Evolutionary conservation across 2,797 vertebrate species (phyloP), one percentile per base, ranked within the genome.

Genomic region (Echeneis naucrates): DNA sequence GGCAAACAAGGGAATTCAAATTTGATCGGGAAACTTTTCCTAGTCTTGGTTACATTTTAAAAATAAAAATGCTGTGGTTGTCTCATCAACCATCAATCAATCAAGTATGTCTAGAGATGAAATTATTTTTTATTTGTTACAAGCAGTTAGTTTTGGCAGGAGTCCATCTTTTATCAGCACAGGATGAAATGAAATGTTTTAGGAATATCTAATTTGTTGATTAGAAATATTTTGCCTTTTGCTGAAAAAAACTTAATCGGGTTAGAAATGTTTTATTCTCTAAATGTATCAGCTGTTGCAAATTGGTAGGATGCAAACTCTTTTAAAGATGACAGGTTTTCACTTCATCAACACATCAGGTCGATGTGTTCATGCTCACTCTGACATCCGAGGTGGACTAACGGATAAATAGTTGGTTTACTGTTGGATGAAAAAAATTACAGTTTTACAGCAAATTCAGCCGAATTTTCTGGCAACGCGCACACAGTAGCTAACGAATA

Each of bases 41-140:
- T 57, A 4, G 10, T 59, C 24, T 30, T 59, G 56, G 23, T 44
- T 27, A 59, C 59, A 59, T 44, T 30, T 59, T 59, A 30, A 59
- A 40, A n/a, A n/a, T n/a, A n/a, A n/a, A n/a, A n/a, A 14, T 37
- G 53, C 35, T 17, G 13, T 19, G 37, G 27, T 8, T 23, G 8
- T 58, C 37, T 42, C 37, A 19, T 42, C 37, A 42, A n/a, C n/a
- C n/a, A n/a, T n/a, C n/a, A n/a, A n/a, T n/a, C n/a, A n/a, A n/a
- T n/a, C 27, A 11, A 59, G 24, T 44, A 30, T 12, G n/a, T n/a
- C n/a, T 7, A 42, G 17, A 44, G 40, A 23, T 26, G 5, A 23
- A 38, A 38, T 38, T 21, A 16, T 13, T 12, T 12, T 57, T 38
- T 24, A 10, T 14, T 40, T 40, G 8, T 16, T 17, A 26, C 23